Base-by-base conservation (phyloP, 2,797 vertebrate genomes). In the Chelon auratus region DNA sequence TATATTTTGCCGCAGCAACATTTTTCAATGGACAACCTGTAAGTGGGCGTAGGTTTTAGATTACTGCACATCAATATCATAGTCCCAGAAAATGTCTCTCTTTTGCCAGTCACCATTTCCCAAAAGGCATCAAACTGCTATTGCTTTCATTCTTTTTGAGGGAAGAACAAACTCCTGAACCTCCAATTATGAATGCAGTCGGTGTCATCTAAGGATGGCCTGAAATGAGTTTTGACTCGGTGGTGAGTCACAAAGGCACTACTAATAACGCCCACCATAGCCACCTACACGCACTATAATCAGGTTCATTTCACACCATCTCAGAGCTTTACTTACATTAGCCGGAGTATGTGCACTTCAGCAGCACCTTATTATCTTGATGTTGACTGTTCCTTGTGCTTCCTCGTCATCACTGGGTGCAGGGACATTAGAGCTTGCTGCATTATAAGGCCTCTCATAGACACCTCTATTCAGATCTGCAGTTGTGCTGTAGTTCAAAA, bases 211-310 rank as follows among this genome's bases (percentile, higher is more conserved):
- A 26, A 63, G 71, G 39, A 56, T 48, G 65, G 81, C 62, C 77
- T 15, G 15, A 62, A 78, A 83, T 78, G 63, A 75, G 61, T 65
- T 62, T 78, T 68, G 55, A 86, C 61, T 87, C 71, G 62, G 53
- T 22, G 64, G 20, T 86, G 85, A 89, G 77, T 87, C 82, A 88
- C 72, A 72, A 52, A 82, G 53, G 56, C 68, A 54, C 58, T 61
- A 80, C 20, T 2, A 66, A 75, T 68, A 68, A 68, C 22, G 15
- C 81, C 72, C 63, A 87, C 74, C 9, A 0, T 37, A 22, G 37
- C 66, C 60, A 77, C 81, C 84, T 50, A 61, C 81, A 62, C 53
- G n/a, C 71, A 43, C 54, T 52, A 30, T 63, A 54, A 78, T 84
- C 57, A 68, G 15, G 30, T 71, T 76, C 37, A 63, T 80, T 67